Percentiles rank a stretch among this genome's conserved stretches.
Conservation (phyloP, 2,797 vertebrate genomes). For the Oryzias sinensis region DNA sequence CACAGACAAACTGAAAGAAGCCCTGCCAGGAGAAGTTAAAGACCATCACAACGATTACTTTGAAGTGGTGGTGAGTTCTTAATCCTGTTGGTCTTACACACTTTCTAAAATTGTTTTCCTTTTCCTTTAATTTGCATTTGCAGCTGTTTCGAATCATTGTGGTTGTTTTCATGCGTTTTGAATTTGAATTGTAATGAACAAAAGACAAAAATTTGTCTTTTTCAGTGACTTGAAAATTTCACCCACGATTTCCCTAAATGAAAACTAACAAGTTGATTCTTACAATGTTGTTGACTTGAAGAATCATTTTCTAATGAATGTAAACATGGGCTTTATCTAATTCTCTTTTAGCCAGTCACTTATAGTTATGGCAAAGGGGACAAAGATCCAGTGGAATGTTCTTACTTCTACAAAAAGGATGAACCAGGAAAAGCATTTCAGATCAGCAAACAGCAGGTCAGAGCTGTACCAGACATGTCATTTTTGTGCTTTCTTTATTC, state of each 20-base stretch:
- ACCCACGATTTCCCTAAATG: too few relatives aligned
- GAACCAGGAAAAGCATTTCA: fast-evolving
- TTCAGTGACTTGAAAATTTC: too few relatives aligned
- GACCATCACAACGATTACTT: conserved; percentile 50
- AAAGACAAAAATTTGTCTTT: too few relatives aligned
- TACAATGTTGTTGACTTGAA: neutral
- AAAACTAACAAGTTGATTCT: too few relatives aligned
- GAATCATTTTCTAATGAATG: neutral
- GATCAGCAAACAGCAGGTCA: neutral
- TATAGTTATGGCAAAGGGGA: conserved; percentile 9
- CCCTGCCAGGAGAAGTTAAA: conserved; percentile 49
- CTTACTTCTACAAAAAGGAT: conserved; percentile 19
- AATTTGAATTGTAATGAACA: too few relatives aligned
- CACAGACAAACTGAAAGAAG: conserved; percentile 29
- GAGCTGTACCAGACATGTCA: neutral
- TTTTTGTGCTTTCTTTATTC: neutral
- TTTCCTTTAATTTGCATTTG: neutral
- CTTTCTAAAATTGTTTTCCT: neutral
- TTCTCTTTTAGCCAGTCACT: neutral
- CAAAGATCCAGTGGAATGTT: fast-evolving
- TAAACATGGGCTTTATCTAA: neutral
- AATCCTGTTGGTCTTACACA: neutral
- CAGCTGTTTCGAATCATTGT: too few relatives aligned
- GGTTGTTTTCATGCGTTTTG: too few relatives aligned
- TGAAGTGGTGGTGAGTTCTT: conserved; percentile 76